phyloP scores from a whole-genome alignment of 2,113 vertebrate genomes.

The Nothocercus nigrocapillus region DNA sequence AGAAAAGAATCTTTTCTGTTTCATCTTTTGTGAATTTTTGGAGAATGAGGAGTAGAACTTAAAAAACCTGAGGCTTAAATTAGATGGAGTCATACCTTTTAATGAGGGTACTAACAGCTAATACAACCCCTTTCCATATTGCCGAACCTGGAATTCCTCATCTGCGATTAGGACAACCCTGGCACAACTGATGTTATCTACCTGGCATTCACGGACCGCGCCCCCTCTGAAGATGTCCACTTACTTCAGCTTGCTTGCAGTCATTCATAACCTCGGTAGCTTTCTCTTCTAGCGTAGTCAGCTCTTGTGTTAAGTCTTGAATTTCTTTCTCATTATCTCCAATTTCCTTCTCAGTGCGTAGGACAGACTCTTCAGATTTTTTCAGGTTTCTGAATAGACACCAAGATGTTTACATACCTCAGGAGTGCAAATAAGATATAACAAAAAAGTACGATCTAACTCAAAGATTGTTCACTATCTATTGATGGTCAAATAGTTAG shows the following conservation, averaged over 20 bases:
- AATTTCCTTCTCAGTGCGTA: slow-evolving; percentile 82
- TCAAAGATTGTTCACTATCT: neutral
- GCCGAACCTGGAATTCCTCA: neutral
- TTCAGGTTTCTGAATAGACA: slow-evolving; percentile 86
- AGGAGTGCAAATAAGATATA: neutral
- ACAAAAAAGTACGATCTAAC: neutral
- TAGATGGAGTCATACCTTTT: neutral
- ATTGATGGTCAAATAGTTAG: neutral
- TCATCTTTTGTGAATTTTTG: neutral
- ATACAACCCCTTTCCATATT: neutral
- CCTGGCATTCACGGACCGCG: neutral
- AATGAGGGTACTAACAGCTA: neutral
- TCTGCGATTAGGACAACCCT: neutral
- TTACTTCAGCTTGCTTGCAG: slow-evolving; percentile 86
- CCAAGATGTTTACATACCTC: neutral
- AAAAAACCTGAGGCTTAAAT: neutral
- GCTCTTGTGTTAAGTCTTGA: slow-evolving; percentile 78
- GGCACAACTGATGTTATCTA: neutral
- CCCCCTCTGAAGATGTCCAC: neutral
- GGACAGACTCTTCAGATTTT: slow-evolving; percentile 85
- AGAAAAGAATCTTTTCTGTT: neutral
- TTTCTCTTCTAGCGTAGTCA: slow-evolving; percentile 88
- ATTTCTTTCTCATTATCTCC: slow-evolving; percentile 82
- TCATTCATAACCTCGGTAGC: slow-evolving; percentile 84
- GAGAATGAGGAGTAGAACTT: neutral